A percentile compares a stretch with the other conserved stretches of the same genome.
Conservation (phyloP, 2,888 invertebrate genomes). For the Oligia fasciuncula region DNA sequence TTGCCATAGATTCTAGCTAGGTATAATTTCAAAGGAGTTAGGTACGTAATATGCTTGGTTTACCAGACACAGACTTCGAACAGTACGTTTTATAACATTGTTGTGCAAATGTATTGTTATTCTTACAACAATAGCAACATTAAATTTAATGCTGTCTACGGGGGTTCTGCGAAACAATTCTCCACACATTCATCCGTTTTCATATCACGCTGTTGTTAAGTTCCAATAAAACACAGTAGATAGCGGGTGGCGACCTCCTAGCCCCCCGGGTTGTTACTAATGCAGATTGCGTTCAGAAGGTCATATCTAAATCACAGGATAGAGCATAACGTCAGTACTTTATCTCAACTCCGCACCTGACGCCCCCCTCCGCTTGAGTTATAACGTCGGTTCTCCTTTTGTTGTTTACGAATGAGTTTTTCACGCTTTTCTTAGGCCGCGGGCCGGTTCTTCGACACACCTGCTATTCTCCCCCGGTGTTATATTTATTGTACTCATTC, state of each 20-base stretch:
- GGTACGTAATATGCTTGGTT: neutral
- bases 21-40: conserved; percentile 10
- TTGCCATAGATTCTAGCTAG: conserved; percentile 23
- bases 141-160: conserved; percentile 35
- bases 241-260: conserved; percentile 56
- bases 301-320: conserved; percentile 88
- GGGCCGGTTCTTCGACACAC: conserved; percentile 82
- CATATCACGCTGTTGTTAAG: conserved; percentile 76
- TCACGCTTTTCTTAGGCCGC: conserved; percentile 81
- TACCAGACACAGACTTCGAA: conserved; percentile 3
- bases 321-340: conserved; percentile 85
- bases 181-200: conserved; percentile 61
- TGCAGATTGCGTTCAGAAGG: conserved; percentile 87
- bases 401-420: conserved; percentile 88
- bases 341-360: conserved; percentile 87
- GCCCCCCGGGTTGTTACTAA: conserved; percentile 78
- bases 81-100: conserved; percentile 1
- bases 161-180: conserved; percentile 38
- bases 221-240: conserved; percentile 72
- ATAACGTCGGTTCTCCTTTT: conserved; percentile 84
- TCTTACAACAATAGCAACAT: conserved; percentile 41
- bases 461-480: conserved; percentile 79
- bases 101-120: conserved; percentile 26
- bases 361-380: conserved; percentile 75
- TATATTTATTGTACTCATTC: conserved; percentile 82